Conservation (phyloP, 1,140 invertebrate genomes). For the Drosophila willistoni region DNA sequence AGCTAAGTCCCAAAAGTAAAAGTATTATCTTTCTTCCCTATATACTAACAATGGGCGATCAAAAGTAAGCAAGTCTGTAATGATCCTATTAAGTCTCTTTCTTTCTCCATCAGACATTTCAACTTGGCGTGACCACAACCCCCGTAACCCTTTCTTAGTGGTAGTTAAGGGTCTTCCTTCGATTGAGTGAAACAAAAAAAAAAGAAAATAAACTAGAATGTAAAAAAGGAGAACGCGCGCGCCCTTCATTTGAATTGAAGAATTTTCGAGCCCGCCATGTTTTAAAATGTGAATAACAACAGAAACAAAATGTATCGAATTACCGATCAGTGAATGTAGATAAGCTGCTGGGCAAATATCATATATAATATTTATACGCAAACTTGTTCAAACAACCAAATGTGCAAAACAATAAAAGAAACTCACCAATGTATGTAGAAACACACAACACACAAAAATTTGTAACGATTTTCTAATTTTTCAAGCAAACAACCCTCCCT, state of each 20-base stretch:
- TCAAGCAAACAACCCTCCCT: conserved; percentile 67
- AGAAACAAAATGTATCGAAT: conserved; percentile 65
- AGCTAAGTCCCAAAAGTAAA: no score
- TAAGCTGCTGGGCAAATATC: conserved; percentile 76
- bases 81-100: neutral
- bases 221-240: neutral
- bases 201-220: neutral
- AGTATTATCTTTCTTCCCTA: no score
- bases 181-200: neutral
- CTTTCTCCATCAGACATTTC: neutral
- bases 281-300: conserved; percentile 11
- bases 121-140: neutral
- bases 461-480: conserved; percentile 80
- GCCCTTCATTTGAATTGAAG: conserved; percentile 8
- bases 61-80: neutral
- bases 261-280: neutral
- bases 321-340: conserved; percentile 62
- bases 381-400: conserved; percentile 80
- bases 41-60: neutral
- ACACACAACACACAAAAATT: conserved; percentile 38
- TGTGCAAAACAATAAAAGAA: conserved; percentile 72
- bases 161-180: conserved; percentile 2
- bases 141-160: neutral
- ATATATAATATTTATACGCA: conserved; percentile 80
- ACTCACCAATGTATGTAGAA: conserved; percentile 27